Evolutionary conservation across 2,797 vertebrate genomes (phyloP).

Genomic region (Poeciliopsis paucimaculata): DNA sequence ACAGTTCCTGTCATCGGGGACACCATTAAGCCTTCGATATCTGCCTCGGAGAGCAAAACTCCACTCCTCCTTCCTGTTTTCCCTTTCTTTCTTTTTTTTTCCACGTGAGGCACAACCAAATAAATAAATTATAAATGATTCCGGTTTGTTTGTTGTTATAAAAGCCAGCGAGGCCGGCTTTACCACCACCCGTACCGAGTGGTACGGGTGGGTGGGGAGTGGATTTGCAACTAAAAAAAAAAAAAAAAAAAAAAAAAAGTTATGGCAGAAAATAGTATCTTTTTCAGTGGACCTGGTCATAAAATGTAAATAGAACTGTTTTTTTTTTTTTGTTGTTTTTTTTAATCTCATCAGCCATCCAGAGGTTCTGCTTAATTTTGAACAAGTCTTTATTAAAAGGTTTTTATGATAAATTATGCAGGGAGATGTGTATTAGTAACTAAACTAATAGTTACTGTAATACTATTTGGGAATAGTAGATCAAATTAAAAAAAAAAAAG

Average conservation of each 20-base stretch:
- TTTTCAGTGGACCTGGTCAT: slow-evolving; percentile 36
- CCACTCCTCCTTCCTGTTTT: slow-evolving; percentile 32
- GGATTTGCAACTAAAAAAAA: slow-evolving; percentile 20
- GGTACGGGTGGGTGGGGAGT: background rate
- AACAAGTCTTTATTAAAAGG: background rate
- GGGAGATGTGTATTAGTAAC: background rate
- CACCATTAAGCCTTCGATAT: slow-evolving; percentile 55
- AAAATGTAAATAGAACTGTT: slow-evolving; percentile 46
- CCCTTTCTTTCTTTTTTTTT: slow-evolving; percentile 4
- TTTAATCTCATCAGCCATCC: slow-evolving; percentile 11
- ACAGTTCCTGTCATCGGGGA: slow-evolving; percentile 49
- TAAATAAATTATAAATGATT: slow-evolving; percentile 62
- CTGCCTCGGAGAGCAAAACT: slow-evolving; percentile 41
- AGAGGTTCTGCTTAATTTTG: slow-evolving; percentile 2
- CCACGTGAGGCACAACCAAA: slow-evolving; percentile 14
- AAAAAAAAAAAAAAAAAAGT: background rate
- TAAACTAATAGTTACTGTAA: background rate
- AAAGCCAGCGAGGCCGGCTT: slow-evolving; percentile 1
- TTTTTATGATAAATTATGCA: background rate
- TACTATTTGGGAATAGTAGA: no score
- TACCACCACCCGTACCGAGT: no score
- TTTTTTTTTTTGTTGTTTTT: background rate
- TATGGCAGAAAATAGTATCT: slow-evolving; percentile 29
- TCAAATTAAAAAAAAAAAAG: no score
- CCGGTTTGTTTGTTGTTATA: slow-evolving; percentile 29